Conservation (phyloP, 2,113 vertebrate genomes). For the Quiscalus mexicanus region DNA sequence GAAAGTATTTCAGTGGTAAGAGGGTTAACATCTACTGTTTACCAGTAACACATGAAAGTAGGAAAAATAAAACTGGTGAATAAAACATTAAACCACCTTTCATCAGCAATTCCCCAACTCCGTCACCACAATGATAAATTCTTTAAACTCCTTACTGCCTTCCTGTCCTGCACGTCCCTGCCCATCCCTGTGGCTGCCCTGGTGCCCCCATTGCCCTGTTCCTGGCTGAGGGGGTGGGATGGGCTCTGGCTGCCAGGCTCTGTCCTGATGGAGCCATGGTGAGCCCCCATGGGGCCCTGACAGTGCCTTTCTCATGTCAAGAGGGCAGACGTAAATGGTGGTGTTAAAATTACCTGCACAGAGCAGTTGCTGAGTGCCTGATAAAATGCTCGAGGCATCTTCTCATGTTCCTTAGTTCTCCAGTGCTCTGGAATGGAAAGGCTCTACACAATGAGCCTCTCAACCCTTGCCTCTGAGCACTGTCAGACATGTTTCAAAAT, state of each 20-base stretch:
- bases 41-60: not conserved
- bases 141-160: not conserved
- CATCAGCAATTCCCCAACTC: not conserved
- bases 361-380: not conserved
- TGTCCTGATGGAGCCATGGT: fast-evolving
- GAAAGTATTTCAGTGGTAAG: not conserved
- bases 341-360: not conserved
- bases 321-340: not conserved
- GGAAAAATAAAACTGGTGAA: not conserved
- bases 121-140: not conserved
- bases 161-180: not conserved
- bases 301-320: not conserved
- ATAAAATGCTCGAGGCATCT: not conserved
- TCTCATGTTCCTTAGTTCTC: not conserved
- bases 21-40: not conserved
- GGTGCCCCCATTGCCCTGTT: not conserved
- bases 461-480: not conserved
- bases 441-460: not conserved
- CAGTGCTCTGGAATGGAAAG: not conserved
- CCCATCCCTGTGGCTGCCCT: not conserved
- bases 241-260: not conserved
- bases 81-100: not conserved
- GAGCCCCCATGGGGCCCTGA: not conserved
- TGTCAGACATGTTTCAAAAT: not conserved
- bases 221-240: not conserved